Base-by-base conservation (phyloP, 2,797 vertebrate species). In the Microchirus variegatus region DNA sequence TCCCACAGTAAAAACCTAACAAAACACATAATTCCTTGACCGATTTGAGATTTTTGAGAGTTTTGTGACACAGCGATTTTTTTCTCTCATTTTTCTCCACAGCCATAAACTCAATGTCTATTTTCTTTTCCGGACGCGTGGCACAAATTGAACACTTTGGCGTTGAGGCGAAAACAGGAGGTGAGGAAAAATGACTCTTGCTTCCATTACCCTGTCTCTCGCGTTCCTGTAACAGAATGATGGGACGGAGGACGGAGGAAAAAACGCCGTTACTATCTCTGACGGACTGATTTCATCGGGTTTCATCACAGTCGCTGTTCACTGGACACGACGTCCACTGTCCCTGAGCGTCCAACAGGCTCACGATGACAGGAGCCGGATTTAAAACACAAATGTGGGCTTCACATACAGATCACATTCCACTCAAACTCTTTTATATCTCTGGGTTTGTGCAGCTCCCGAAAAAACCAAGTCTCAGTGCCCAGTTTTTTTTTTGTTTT, bases 291-390 rank as follows among this genome's bases (percentile, higher is more conserved):
- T 91, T 91, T 88, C 87, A 70, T 83, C 79, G 38, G 63, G 81
- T 92, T 92, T 90, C 87, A 90, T 92, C 89, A 92, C 54, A 69
- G 63, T 81, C 56, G 31, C 67, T 61, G 77, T 75, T 75, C 40
- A 1, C 47, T 53, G 72, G 81, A 82, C 84, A 70, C 43, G 13
- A 11, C 46, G 37, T 59, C 43, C 31, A 40, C 18, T 10, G 66
- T n/a, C n/a, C n/a, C n/a, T n/a, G n/a, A n/a, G n/a, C n/a, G n/a
- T n/a, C n/a, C n/a, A n/a, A n/a, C n/a, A n/a, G 26, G 26, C 31
- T 31, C 3, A 31, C 31, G 7, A 5, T 31, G 31, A 31, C 31
- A 31, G 31, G 31, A 31, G 31, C 7, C 31, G 7, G 5, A 6
- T 31, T 31, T 6, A 31, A 31, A 31, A 6, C 31, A 22, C 3